A percentile compares a stretch with the other conserved stretches of the same genome.
Conservation (phyloP, 2,888 invertebrate species). For the Mystacides longicornis region DNA sequence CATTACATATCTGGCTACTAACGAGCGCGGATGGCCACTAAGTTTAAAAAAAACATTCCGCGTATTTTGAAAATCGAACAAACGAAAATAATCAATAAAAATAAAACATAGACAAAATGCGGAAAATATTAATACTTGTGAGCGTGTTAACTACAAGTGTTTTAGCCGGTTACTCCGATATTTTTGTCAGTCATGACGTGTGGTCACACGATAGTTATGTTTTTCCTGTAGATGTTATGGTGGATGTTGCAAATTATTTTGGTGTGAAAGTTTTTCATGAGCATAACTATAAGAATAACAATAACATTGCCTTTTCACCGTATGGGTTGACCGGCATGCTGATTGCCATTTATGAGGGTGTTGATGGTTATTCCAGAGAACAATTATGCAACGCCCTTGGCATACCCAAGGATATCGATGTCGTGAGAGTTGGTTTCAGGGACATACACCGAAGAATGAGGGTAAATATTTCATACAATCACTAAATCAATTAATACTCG, state of each 20-base stretch:
- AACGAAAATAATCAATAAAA: too few relatives aligned
- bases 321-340: constrained; percentile 75
- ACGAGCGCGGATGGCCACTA: background rate
- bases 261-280: constrained; percentile 62
- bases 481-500: too few relatives aligned
- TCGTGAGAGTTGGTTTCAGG: constrained; percentile 69
- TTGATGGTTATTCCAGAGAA: constrained; percentile 61
- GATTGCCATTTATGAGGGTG: constrained; percentile 72
- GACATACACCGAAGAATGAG: constrained; percentile 76
- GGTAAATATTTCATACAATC: constrained; percentile 45
- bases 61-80: background rate
- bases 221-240: constrained; percentile 66
- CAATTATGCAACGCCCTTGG: constrained; percentile 65
- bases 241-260: constrained; percentile 70
- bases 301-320: constrained; percentile 79
- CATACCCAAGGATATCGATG: constrained; percentile 64
- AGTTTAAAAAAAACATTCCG: background rate
- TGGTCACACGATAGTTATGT: constrained; percentile 19
- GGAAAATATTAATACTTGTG: background rate
- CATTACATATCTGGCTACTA: background rate
- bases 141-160: background rate
- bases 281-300: constrained; percentile 64
- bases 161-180: background rate
- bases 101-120: background rate
- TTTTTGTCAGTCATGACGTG: background rate